Base-by-base conservation (phyloP, 2,113 vertebrate genomes). In the Lepus americanus region DNA sequence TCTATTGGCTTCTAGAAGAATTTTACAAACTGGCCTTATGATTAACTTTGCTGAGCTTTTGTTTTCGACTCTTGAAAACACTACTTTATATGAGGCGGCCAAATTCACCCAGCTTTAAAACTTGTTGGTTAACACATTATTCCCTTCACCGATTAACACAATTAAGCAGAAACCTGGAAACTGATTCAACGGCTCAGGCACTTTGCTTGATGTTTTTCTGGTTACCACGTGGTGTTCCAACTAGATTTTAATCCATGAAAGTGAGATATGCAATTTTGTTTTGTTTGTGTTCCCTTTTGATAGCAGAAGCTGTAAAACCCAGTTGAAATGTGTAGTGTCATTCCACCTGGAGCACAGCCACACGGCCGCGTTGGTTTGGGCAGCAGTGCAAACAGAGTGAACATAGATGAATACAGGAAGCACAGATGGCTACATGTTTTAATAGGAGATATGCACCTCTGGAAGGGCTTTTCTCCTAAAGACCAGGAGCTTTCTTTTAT, bases 21-120 rank as follows among this genome's bases (percentile, higher is more conserved):
- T 82, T 92, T 94, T 74, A 69, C n/a, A 64, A 70, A 64, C 70
- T 93, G 23, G 31, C 14, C 4, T 76, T 79, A 36, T 79, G 72
- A 59, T 66, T 8, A 13, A 87, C 25, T 72, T 89, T 20, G 53
- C 19, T 92, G 55, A 83, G 67, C 23, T 76, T 79, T 70, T 81
- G 22, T 73, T 87, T 87, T 59, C 9, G 14, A 73, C 6, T 39
- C 10, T 61, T 92, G 31, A 79, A 31, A 72, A 79, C 83, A 59
- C 59, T 92, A 66, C 59, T 87, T 92, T 14, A 63, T 29, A 17
- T 23, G 36, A 86, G 19, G 3, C 51, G 27, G 11, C 20, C 59
- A 77, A 87, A 55, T 29, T 83, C 6, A 72, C 5, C 2, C 5
- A 83, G 17, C 3, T 63, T 94, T 36, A 81, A 80, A n/a, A 14